A percentile compares a stretch with the other conserved stretches of the same genome.
phyloP scores from a whole-genome alignment of 2,888 invertebrate genomes.

The Cepaea hortensis region DNA sequence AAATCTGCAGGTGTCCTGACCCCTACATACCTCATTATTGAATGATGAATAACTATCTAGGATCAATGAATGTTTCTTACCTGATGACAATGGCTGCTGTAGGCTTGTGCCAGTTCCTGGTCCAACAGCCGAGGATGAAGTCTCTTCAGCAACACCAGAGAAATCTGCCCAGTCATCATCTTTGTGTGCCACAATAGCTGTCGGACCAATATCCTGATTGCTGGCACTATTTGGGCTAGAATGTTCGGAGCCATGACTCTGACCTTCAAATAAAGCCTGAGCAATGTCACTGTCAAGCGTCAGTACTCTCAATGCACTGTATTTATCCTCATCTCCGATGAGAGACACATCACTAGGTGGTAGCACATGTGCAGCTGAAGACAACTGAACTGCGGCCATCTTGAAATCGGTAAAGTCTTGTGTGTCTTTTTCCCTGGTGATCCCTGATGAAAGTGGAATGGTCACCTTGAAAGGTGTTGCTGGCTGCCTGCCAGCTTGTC shows the following conservation, averaged over 20 bases:
- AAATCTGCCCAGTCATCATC: conserved; percentile 62
- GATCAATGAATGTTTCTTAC: conserved; percentile 3
- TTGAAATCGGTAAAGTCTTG: conserved; percentile 67
- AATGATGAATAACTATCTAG: too few relatives aligned
- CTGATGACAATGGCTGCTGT: not conserved
- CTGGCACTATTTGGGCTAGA: not conserved
- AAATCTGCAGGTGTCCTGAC: too few relatives aligned
- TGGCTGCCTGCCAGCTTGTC: not conserved
- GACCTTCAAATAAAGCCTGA: conserved; percentile 37
- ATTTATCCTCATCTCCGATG: conserved; percentile 70
- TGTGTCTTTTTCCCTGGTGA: not conserved
- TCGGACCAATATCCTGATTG: not conserved
- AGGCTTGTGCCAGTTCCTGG: not conserved
- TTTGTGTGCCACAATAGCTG: conserved; percentile 21
- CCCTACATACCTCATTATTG: too few relatives aligned
- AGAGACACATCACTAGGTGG: conserved; percentile 54
- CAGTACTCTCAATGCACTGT: conserved; percentile 65
- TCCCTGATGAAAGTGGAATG: not conserved
- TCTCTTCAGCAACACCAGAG: conserved; percentile 45
- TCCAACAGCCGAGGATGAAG: not conserved
- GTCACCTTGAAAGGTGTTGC: conserved; percentile 9
- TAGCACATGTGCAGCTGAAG: not conserved
- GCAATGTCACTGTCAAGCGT: conserved; percentile 49
- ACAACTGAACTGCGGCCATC: conserved; percentile 55
- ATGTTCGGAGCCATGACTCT: conserved; percentile 41